Percentiles rank a stretch among this genome's conserved stretches.
Conservation (phyloP, 2,888 invertebrate species). For the Drosophila koepferae region DNA sequence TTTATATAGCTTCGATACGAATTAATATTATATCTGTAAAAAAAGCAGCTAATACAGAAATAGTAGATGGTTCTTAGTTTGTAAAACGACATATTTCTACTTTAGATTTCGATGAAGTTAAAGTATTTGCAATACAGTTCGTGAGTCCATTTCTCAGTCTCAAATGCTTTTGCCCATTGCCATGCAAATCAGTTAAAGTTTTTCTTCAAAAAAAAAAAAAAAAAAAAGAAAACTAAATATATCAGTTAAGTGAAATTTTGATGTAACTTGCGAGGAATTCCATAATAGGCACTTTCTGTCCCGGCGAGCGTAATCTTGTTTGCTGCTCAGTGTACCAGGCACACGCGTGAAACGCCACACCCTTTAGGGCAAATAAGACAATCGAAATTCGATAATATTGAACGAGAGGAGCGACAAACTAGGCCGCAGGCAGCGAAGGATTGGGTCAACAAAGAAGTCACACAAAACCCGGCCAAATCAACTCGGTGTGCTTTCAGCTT, state of each 20-base stretch:
- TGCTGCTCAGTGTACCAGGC: conserved; percentile 43
- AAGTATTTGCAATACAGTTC: not conserved
- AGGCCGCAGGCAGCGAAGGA: conserved; percentile 37
- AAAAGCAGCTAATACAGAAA: too few relatives aligned
- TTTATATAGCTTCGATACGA: too few relatives aligned
- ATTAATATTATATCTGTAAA: too few relatives aligned
- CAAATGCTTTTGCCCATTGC: not conserved
- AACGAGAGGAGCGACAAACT: conserved; percentile 35
- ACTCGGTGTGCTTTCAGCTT: conserved; percentile 58
- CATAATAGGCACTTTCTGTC: conserved; percentile 10
- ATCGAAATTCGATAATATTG: conserved; percentile 79
- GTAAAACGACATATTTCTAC: too few relatives aligned
- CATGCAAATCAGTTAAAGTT: not conserved
- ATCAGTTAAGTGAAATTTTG: not conserved
- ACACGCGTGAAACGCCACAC: conserved; percentile 34
- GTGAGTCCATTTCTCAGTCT: not conserved
- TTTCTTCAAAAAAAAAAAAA: not conserved
- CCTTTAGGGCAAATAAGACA: conserved; percentile 63
- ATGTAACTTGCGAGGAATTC: conserved; percentile 12
- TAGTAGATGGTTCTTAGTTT: too few relatives aligned
- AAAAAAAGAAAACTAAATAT: not conserved
- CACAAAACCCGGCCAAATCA: conserved; percentile 65
- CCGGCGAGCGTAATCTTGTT: conserved; percentile 46
- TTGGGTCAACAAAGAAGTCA: conserved; percentile 51
- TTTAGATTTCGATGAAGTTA: not conserved